Evolutionary conservation across 2,797 vertebrate genomes (phyloP).

Genomic region (Eleutherodactylus coqui): DNA sequence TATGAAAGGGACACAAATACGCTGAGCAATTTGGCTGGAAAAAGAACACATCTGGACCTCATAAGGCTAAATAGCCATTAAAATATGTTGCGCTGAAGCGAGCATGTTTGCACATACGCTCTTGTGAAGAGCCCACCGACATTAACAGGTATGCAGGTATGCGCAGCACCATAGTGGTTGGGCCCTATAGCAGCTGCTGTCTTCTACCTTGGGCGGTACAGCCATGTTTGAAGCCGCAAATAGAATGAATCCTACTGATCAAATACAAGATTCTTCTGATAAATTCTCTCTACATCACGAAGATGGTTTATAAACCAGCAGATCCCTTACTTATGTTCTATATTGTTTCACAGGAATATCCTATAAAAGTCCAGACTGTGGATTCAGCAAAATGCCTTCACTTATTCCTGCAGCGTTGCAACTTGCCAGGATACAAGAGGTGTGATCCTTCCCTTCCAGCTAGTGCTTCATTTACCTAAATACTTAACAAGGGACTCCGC

Average conservation of each 20-base stretch:
- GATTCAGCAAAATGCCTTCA: neutral
- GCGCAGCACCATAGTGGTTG: too few relatives aligned
- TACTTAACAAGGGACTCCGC: constrained; percentile 72
- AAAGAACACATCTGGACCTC: too few relatives aligned
- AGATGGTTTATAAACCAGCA: neutral
- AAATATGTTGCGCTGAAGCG: too few relatives aligned
- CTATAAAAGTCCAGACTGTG: neutral
- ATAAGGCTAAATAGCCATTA: too few relatives aligned
- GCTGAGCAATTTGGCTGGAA: too few relatives aligned
- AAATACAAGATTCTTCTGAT: neutral
- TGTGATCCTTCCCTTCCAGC: constrained; percentile 69
- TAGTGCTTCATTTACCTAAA: constrained; percentile 67
- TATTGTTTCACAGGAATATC: neutral
- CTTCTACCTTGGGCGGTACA: too few relatives aligned
- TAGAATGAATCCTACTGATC: neutral
- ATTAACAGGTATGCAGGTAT: too few relatives aligned
- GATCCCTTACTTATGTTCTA: neutral
- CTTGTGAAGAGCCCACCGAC: too few relatives aligned
- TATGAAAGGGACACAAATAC: too few relatives aligned
- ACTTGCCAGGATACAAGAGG: constrained; percentile 52
- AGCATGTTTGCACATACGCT: too few relatives aligned
- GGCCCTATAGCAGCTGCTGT: too few relatives aligned
- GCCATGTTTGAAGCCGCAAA: neutral
- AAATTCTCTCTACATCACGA: neutral
- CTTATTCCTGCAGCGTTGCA: constrained; percentile 13